These are phyloP conservation scores for Acanthornis magna DNA, from an alignment of 2,797 vertebrate species.

Conservation along the genomic window DNA sequence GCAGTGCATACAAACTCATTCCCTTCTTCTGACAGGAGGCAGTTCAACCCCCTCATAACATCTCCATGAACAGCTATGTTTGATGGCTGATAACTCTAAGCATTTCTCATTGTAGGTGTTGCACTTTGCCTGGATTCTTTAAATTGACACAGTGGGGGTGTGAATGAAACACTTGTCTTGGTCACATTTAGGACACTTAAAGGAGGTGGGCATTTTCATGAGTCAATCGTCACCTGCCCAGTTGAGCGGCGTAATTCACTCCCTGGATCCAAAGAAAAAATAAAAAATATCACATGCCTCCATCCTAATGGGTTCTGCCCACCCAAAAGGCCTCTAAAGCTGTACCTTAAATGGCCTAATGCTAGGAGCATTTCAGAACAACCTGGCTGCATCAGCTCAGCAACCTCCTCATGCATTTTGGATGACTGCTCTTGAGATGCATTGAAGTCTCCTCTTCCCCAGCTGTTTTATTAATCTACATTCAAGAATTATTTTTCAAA, in stretches of 20 bases:
- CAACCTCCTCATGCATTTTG: background rate
- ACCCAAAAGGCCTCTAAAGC: background rate
- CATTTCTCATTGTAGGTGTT: background rate
- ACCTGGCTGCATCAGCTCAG: background rate
- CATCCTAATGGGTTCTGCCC: background rate
- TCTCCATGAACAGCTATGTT: background rate
- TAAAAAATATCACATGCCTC: background rate
- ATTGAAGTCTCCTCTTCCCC: background rate
- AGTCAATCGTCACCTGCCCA: accelerated
- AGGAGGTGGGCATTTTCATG: background rate
- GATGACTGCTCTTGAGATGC: background rate
- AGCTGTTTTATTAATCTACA: background rate
- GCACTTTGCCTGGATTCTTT: background rate
- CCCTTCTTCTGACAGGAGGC: background rate
- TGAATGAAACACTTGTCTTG: background rate
- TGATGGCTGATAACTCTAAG: background rate
- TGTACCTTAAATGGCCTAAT: background rate
- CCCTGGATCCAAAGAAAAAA: background rate
- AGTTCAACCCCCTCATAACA: background rate
- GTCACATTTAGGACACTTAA: background rate
- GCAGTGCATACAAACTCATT: background rate
- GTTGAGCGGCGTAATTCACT: background rate
- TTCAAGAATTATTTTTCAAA: background rate
- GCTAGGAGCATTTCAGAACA: background rate
- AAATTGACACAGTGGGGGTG: background rate